Base-by-base conservation (phyloP, 2,113 vertebrate genomes). In the Carassius auratus region DNA sequence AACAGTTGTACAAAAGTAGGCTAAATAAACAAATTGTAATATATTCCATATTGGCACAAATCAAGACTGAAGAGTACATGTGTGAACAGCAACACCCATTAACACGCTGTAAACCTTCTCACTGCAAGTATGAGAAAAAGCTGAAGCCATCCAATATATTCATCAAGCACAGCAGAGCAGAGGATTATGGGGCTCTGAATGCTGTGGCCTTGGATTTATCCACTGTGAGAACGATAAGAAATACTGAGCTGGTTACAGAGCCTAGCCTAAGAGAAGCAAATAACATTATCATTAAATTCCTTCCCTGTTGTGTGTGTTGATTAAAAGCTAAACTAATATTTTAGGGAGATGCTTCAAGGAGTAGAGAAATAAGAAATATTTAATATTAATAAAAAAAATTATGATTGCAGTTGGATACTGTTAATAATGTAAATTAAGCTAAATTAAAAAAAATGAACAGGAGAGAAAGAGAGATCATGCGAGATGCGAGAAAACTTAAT, bases 161-260 rank as follows among this genome's bases (percentile, higher is more conserved):
- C 42, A 12, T 82, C 64, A 82, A 50, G 64, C 62, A 36, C 14
- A 82, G 57, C 48, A 71, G 78, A 81, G 78, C 19, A 8, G 30
- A 83, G 66, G 81, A 83, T 83, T 83, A 73, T n/a, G 50, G 33
- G 36, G 81, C 79, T 81, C 45, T 81, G 23, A 52, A 52, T 68
- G 42, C 79, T 21, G 62, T 81, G 79, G 62, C 66, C 50, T 83
- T 59, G 81, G 81, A 38, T 73, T 83, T 83, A 55, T 66, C 64
- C 45, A 30, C 62, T 57, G 81, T 57, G 81, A 83, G 64, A 71
- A 57, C 19, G 66, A 73, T 68, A 81, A 64, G 79, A 66, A 76
- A 68, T 52, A 45, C 79, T 69, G 61, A 68, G 79, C 79, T 48
- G 45, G 62, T 81, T 81, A 68, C 33, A 33, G 45, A 68, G 36